Evolutionary conservation across 2,888 invertebrate genomes (phyloP), one percentile per base, ranked within the genome.

Genomic region (Trichopoda pennipes): DNA sequence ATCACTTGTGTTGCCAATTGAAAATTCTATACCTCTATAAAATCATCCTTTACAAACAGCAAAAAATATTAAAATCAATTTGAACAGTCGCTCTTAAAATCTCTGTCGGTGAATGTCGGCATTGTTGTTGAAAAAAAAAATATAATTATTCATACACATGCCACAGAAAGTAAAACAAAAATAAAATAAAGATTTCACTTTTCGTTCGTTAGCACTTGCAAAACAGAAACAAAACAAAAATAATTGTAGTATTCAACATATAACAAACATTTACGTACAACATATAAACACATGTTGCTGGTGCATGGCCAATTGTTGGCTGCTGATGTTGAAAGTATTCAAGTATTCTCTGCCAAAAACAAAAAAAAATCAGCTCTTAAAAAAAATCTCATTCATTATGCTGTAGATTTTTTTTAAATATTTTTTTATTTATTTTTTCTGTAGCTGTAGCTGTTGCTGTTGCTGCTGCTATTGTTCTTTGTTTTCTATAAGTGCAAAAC

Each of bases 131-230:
- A 58, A 76, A n/a, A n/a, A n/a, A n/a, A n/a, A n/a, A n/a, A n/a
- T n/a, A n/a, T n/a, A 70, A 56, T 58, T 68, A 63, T 79, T 47
- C 38, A 17, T 68, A 47, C 72, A 82, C 82, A 82, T 79, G 82
- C 66, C 79, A 82, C 82, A 72, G 75, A 60, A 78, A 74, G 61
- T 68, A 66, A 73, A 66, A 69, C 12, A 61, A 38, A 74, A 82
- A 28, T 8, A 28, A 28, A 28, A 28, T 28, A 79, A 68, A 66
- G 75, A 79, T 82, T 82, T 82, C 82, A 82, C 82, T 82, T 82
- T 79, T 82, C 32, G 72, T 70, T 61, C n/a, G n/a, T n/a, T 42
- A 77, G 53, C 78, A 51, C 64, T 72, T 64, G 51, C 51, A 63
- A 63, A 35, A 63, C 63, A 55, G n/a, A n/a, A n/a, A n/a, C n/a